Percentiles rank a stretch among this genome's conserved stretches.
Evolutionary conservation across 2,113 vertebrate species (phyloP).

Genomic region (Chaetodon trifascialis): DNA sequence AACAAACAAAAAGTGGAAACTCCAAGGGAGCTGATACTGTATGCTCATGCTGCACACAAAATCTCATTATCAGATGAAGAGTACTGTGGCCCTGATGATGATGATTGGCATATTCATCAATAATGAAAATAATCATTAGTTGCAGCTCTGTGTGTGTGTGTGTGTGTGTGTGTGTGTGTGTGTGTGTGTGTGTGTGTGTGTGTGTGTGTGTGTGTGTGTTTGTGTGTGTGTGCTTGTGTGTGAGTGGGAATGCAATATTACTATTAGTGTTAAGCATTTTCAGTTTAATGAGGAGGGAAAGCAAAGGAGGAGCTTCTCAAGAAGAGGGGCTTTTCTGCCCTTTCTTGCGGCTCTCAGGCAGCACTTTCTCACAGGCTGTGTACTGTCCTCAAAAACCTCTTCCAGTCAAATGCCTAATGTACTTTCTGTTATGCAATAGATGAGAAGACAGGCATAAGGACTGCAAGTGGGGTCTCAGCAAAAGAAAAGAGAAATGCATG

Average conservation of each 20-base stretch:
- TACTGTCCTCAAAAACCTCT: not conserved
- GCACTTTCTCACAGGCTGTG: not conserved
- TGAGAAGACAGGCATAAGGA: not conserved
- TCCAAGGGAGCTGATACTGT: constrained; percentile 16
- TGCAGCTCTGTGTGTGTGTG: not conserved
- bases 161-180: not conserved
- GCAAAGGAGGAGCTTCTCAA: not conserved
- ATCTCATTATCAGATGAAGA: constrained; percentile 42
- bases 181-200: not conserved
- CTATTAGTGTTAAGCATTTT: not conserved
- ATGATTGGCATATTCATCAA: too few species aligned
- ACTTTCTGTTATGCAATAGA: not conserved
- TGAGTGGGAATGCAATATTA: not conserved
- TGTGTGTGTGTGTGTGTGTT: not conserved
- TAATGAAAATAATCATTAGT: too few species aligned
- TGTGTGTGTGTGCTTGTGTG: not conserved
- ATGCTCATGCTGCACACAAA: constrained; percentile 45
- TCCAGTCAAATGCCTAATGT: constrained; percentile 5
- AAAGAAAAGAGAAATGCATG: too few species aligned
- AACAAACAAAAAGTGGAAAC: constrained; percentile 45
- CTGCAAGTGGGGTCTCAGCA: not conserved
- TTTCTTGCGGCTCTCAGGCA: constrained; percentile 1
- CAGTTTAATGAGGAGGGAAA: not conserved
- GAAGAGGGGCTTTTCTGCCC: not conserved
- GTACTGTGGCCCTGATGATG: not conserved